phyloP scores from a whole-genome alignment of 2,113 vertebrate genomes.

The Microtus oregoni region DNA sequence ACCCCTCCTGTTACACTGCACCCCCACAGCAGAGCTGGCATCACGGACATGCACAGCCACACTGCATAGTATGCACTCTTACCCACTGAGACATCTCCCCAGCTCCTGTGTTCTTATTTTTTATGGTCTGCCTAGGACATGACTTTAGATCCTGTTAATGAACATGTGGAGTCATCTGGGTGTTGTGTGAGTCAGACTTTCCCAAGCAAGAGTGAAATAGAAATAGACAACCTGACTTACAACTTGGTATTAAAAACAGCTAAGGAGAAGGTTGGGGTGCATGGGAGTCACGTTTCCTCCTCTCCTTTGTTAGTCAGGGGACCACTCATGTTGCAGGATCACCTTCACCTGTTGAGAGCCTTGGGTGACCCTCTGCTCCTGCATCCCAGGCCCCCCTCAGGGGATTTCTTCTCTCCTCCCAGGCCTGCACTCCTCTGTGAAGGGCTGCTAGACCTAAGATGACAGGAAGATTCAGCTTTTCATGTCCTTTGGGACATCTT shows the following conservation, averaged over 20 bases:
- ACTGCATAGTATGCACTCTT: not conserved
- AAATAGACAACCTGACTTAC: not conserved
- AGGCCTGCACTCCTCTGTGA: not conserved
- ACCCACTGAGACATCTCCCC: not conserved
- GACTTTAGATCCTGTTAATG: not conserved
- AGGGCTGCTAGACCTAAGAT: not conserved
- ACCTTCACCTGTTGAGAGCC: not conserved
- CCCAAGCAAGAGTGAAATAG: constrained; percentile 39
- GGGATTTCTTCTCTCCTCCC: not conserved
- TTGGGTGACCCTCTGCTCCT: not conserved
- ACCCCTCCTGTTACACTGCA: not conserved
- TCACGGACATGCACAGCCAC: not conserved
- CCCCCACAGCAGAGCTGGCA: not conserved
- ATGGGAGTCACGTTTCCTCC: not conserved
- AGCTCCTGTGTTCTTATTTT: not conserved
- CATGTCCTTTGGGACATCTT: not conserved
- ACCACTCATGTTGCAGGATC: not conserved
- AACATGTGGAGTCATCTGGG: not conserved
- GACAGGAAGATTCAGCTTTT: not conserved
- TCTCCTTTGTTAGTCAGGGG: not conserved
- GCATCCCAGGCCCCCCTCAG: not conserved
- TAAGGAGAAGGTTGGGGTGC: not conserved
- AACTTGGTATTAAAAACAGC: not conserved
- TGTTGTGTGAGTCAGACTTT: not conserved
- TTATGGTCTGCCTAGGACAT: not conserved